Evolutionary conservation across 2,113 vertebrate species (phyloP), one percentile per base, ranked within the genome.

Genomic region (Lepisosteus oculatus): DNA sequence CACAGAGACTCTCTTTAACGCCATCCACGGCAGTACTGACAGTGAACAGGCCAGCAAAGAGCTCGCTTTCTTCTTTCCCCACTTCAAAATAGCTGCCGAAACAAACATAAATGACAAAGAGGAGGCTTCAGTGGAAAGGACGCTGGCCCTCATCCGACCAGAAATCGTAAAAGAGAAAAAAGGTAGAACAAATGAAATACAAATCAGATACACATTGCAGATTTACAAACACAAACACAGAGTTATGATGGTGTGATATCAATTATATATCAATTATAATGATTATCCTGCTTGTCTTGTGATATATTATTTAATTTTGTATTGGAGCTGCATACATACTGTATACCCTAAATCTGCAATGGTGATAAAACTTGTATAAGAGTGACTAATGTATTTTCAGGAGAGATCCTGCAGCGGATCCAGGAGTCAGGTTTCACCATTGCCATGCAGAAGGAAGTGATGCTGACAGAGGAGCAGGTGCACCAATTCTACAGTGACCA

Each of bases 21-120:
- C 91, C 14, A 80, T 95, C 74, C 94, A 95, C 4, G 93, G 94
- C 69, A 94, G 94, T 73, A 77, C 69, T 75, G 85, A 93, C 81
- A 65, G 69, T 9, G 87, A 92, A 62, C 91, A 83, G 3, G 94
- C 94, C 78, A 72, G 85, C 81, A 89, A 90, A 83, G 94, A 95
- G 73, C 88, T 95, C 61, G 91, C 90, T 54, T 85, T 94, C 81
- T 91, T 95, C 86, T 95, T 96, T 82, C 93, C 94, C 73, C 84
- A 79, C 76, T 92, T 93, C 75, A 86, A 85, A 81, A 79, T 74
- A 54, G 76, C 81, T 64, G 78, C 81, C 1, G 69, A 65, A 55
- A 70, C 71, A 6, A 77, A 80, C 76, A 85, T 74, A 83, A 78
- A 82, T 17, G 81, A 80, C 77, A 76, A 83, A 83, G 81, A 77